Percentiles rank a stretch among this genome's conserved stretches.
These are phyloP conservation scores for Spatula versicolor DNA, from an alignment of 2,797 vertebrate species.

Conservation along the genomic window DNA sequence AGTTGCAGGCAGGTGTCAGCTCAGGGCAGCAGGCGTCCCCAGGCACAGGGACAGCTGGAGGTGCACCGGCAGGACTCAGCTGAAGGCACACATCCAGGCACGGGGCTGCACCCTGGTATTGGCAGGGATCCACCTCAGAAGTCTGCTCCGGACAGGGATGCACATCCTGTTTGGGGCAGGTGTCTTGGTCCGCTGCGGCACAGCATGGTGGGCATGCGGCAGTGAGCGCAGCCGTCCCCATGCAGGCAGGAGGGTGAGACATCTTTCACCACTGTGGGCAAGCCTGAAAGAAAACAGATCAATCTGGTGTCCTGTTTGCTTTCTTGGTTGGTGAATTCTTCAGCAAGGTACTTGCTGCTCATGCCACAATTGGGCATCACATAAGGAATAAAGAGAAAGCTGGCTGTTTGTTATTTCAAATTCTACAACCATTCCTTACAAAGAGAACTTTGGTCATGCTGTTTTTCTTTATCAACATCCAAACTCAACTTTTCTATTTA, in stretches of 20 bases:
- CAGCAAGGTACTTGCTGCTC: background rate
- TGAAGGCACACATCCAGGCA: background rate
- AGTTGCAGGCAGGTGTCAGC: background rate
- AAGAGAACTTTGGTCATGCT: background rate
- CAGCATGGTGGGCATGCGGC: accelerated
- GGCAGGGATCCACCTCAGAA: background rate
- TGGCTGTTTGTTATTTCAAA: background rate
- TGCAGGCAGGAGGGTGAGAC: background rate
- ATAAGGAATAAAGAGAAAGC: background rate
- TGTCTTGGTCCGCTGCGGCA: accelerated
- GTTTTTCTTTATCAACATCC: background rate
- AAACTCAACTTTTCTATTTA: background rate
- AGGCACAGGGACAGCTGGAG: accelerated
- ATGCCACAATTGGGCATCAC: background rate
- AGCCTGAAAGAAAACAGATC: background rate
- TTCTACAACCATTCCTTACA: background rate
- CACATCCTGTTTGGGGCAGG: background rate
- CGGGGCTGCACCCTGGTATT: background rate
- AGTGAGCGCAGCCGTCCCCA: accelerated
- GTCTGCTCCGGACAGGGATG: background rate
- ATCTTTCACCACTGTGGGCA: background rate
- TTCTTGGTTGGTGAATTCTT: background rate
- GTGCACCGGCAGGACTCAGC: background rate
- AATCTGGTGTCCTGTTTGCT: background rate
- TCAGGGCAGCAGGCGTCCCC: background rate